Conservation (phyloP, 1,140 invertebrate species). For the Latrodectus geometricus region DNA sequence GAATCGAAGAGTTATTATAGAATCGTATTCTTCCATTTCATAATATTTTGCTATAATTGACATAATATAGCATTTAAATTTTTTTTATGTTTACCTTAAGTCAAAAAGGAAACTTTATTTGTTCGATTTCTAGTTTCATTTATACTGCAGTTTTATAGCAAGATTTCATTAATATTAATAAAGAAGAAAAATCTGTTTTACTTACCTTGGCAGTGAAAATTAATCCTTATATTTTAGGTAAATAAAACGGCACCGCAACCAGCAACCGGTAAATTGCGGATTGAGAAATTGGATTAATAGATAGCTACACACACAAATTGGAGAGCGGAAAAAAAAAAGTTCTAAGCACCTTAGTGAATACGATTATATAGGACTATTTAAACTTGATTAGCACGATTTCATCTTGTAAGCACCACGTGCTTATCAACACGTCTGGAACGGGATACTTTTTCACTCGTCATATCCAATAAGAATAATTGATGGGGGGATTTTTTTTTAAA, state of each 20-base stretch:
- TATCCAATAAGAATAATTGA: not conserved
- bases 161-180: too few relatives aligned
- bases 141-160: too few relatives aligned
- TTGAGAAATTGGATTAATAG: not conserved
- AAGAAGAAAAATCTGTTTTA: not conserved
- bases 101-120: too few relatives aligned
- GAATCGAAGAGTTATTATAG: too few relatives aligned
- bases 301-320: not conserved
- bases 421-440: not conserved
- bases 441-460: not conserved
- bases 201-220: conserved; percentile 43
- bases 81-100: too few relatives aligned
- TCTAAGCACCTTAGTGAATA: not conserved
- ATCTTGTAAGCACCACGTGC: not conserved
- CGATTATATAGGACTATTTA: not conserved
- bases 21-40: too few relatives aligned
- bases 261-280: not conserved
- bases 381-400: not conserved
- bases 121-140: too few relatives aligned
- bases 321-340: not conserved
- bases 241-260: not conserved
- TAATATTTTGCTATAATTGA: too few relatives aligned
- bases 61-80: too few relatives aligned
- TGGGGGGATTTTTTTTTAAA: too few relatives aligned
- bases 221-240: conserved; percentile 10